Percentiles rank a stretch among this genome's conserved stretches.
Evolutionary conservation across 2,888 invertebrate species (phyloP).

Genomic region (Cephus nigrinus): DNA sequence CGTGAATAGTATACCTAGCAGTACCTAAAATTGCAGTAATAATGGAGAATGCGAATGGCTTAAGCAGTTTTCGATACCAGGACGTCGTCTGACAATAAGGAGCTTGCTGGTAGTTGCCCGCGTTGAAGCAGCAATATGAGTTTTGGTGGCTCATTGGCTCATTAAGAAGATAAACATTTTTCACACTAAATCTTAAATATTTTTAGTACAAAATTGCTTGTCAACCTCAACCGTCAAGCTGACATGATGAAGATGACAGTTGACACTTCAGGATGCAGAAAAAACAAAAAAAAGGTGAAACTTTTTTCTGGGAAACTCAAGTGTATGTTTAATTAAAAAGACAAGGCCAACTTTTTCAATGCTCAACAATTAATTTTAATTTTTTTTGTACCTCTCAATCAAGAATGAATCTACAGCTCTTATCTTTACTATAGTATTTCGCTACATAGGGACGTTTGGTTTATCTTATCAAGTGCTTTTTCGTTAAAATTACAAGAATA

Average conservation of each 20-base stretch:
- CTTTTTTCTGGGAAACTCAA: not conserved
- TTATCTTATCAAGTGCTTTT: not conserved
- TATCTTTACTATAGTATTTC: not conserved
- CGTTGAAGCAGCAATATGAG: conserved; percentile 44
- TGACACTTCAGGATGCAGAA: not conserved
- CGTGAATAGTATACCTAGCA: conserved; percentile 9
- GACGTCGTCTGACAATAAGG: conserved; percentile 32
- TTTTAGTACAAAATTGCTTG: not conserved
- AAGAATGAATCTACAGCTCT: not conserved
- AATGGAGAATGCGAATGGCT: conserved; percentile 51
- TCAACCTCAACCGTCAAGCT: not conserved
- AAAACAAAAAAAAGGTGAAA: not conserved
- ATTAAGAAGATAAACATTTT: conserved; percentile 6
- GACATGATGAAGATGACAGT: not conserved
- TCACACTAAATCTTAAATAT: not conserved
- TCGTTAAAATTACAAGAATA: not conserved
- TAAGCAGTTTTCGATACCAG: conserved; percentile 49
- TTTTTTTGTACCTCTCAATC: not conserved
- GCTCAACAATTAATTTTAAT: not conserved
- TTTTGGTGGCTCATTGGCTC: conserved; percentile 50
- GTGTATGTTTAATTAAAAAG: not conserved
- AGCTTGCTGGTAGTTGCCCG: conserved; percentile 42
- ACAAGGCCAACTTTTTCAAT: not conserved
- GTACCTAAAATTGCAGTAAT: conserved; percentile 56
- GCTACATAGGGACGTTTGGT: not conserved